These are phyloP conservation scores for Pseudachorutes palmiensis DNA, from an alignment of 1,140 invertebrate species.

Conservation along the genomic window DNA sequence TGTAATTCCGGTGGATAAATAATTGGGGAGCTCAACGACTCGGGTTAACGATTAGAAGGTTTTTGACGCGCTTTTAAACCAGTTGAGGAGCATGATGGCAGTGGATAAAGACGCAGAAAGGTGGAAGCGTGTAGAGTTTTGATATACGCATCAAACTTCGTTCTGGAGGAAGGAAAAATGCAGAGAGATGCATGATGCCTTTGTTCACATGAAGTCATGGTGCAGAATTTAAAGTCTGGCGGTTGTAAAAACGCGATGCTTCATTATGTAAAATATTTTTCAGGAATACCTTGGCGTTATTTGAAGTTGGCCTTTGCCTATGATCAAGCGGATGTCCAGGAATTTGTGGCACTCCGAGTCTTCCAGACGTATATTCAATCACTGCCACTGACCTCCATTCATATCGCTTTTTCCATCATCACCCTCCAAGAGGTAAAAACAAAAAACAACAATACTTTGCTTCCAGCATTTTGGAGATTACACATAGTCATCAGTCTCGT, in stretches of 20 bases:
- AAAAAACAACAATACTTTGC: too few species aligned
- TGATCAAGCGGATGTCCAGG: constrained; percentile 33
- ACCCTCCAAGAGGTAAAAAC: constrained; percentile 22
- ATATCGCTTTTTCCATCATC: constrained; percentile 36
- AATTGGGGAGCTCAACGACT: background rate
- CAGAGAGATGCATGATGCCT: too few species aligned
- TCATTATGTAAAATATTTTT: too few species aligned
- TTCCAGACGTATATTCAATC: constrained; percentile 35
- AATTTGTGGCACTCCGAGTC: constrained; percentile 34
- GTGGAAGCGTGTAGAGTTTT: too few species aligned
- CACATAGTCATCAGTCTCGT: too few species aligned
- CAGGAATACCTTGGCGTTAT: constrained; percentile 37
- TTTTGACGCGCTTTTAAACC: background rate
- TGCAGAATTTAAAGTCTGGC: too few species aligned
- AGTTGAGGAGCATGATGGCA: background rate
- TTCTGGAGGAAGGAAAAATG: too few species aligned
- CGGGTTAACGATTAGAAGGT: background rate
- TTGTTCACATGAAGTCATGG: too few species aligned
- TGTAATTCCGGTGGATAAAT: background rate
- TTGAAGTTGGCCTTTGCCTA: constrained; percentile 37
- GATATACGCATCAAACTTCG: too few species aligned
- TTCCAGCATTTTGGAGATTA: too few species aligned
- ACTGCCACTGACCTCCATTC: constrained; percentile 35
- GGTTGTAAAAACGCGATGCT: too few species aligned
- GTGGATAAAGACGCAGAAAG: too few species aligned